Base-by-base conservation (phyloP, 1,140 invertebrate species). In the Scylla paramamosain region DNA sequence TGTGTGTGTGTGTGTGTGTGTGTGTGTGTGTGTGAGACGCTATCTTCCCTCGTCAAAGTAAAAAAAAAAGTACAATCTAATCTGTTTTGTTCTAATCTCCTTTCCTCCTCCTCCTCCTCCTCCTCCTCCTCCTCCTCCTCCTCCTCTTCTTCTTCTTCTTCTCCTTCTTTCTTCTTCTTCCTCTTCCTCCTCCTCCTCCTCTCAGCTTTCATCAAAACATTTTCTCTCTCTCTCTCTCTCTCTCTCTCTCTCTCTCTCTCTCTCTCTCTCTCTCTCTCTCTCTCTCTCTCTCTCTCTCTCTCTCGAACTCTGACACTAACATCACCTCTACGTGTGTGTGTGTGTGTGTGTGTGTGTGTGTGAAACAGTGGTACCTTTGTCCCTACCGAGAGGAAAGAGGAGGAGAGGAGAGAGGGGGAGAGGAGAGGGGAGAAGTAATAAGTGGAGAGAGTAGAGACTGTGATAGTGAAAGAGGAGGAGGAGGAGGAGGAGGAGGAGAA, bases 161-260 rank as follows among this genome's bases (percentile, higher is more conserved):
- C 48, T 6, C 14, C 48, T 14, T 52, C 6, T 6, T 52, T 14
- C 48, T 52, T 14, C 48, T 52, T 14, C 48, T 86, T n/a, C 83
- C n/a, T n/a, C 8, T 86, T n/a, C 83, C 12, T 12, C n/a, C 0
- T 2, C 83, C 12, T 32, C 32, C 12, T 86, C 12, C 0, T 12
- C n/a, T 86, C 83, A 16, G 12, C 8, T 86, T 16, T n/a, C n/a
- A 86, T 86, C 83, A 29, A 16, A 52, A 6, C 14, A 59, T 1
- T 0, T 59, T 87, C 16, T n/a, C 28, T 8, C 84, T 0, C 84
- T 0, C n/a, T 0, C 84, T 87, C n/a, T 25, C 84, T 87, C 84
- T 25, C 84, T 87, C 84, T 87, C 84, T 87, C 84, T 87, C 84
- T 87, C 84, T 87, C 84, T 39, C 39, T 39, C 39, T 39, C 39